These are phyloP conservation scores for Pseudonaja textilis DNA, from an alignment of 2,113 vertebrate species.

Conservation along the genomic window DNA sequence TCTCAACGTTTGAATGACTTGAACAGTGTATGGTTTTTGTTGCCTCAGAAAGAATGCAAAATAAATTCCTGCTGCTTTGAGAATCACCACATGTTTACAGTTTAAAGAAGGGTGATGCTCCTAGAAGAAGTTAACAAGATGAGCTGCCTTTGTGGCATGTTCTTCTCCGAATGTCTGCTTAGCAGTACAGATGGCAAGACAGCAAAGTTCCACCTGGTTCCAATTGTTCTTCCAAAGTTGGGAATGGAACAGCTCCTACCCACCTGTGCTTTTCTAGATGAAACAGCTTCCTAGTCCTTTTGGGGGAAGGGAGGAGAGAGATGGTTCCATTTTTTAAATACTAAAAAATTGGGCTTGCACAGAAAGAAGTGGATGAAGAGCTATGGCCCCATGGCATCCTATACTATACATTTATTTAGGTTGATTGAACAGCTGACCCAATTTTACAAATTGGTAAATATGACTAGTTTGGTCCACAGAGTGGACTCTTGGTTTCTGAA, in stretches of 20 bases:
- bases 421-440: neutral
- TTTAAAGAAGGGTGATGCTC: neutral
- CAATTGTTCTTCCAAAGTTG: neutral
- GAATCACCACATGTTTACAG: slow-evolving; percentile 13
- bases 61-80: slow-evolving; percentile 49
- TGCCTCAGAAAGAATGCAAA: slow-evolving; percentile 62
- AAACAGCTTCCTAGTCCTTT: neutral
- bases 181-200: neutral
- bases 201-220: neutral
- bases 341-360: neutral
- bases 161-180: neutral
- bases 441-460: neutral
- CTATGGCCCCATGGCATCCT: neutral
- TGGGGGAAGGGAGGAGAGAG: neutral
- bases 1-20: slow-evolving; percentile 58
- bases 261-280: neutral
- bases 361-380: neutral
- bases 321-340: neutral
- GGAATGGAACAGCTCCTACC: neutral
- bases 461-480: neutral
- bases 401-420: neutral
- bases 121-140: accelerated
- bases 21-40: slow-evolving; percentile 56
- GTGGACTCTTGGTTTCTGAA: neutral
- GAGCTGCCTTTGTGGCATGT: neutral